Conservation (phyloP, 2,888 invertebrate species). For the Poecilobothrus nobilitatus region DNA sequence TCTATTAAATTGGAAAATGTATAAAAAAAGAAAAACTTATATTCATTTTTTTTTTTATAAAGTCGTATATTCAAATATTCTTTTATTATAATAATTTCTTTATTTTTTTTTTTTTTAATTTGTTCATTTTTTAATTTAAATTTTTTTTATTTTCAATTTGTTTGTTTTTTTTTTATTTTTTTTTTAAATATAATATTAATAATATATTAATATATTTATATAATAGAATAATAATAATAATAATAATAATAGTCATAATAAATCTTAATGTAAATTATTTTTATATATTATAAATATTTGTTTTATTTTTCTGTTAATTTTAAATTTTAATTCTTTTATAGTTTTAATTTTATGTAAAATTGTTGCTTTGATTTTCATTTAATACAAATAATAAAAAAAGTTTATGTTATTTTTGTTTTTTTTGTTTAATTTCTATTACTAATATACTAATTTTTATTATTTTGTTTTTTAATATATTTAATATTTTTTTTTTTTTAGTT, state of each 20-base stretch:
- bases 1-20: background rate
- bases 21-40: background rate
- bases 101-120: background rate
- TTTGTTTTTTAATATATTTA: no score
- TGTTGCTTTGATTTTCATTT: background rate
- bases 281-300: background rate
- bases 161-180: background rate
- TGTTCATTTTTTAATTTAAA: no score
- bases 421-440: no score
- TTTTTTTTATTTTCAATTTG: no score
- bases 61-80: conserved; percentile 1
- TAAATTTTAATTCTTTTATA: no score
- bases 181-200: conserved; percentile 3
- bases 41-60: background rate
- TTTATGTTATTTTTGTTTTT: background rate
- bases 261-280: background rate
- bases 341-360: background rate
- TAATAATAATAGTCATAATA: background rate
- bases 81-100: background rate
- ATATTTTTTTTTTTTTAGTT: no score
- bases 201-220: conserved; percentile 2
- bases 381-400: background rate
- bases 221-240: background rate
- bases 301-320: background rate
- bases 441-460: no score